Conservation (phyloP, 2,888 invertebrate genomes). For the Sphaerophoria rueppellii region DNA sequence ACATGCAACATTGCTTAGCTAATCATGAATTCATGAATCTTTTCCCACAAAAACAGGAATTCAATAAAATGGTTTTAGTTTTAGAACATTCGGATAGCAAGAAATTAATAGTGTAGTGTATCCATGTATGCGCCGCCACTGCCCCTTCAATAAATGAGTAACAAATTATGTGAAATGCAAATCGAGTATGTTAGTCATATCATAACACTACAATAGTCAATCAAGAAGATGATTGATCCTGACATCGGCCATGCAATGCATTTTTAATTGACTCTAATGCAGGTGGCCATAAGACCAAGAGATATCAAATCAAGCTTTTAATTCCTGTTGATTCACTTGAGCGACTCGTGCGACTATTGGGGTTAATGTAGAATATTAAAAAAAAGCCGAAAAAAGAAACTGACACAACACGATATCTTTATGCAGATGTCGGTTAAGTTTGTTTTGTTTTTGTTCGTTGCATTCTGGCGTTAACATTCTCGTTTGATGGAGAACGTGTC, state of each 20-base stretch:
- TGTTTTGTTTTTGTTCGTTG: conserved; percentile 2
- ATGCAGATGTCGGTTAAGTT: conserved; percentile 41
- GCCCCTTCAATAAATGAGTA: no score
- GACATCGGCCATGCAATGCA: conserved; percentile 35
- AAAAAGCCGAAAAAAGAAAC: not conserved
- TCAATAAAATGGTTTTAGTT: not conserved
- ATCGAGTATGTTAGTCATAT: no score
- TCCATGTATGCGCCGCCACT: no score
- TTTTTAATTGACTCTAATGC: conserved; percentile 61
- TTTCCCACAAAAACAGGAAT: conserved; percentile 27
- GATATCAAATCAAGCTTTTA: conserved; percentile 11
- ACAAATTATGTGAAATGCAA: no score
- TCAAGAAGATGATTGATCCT: conserved; percentile 54
- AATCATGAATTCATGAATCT: conserved; percentile 5
- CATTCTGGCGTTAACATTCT: conserved; percentile 52
- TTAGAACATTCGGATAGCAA: conserved; percentile 33
- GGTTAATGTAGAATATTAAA: not conserved
- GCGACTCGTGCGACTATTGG: not conserved
- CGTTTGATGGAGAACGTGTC: conserved; percentile 64
- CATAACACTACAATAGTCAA: no score
- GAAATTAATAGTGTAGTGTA: no score
- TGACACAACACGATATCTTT: conserved; percentile 48
- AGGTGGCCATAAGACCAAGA: conserved; percentile 56
- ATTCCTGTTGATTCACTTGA: not conserved
- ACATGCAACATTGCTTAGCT: conserved; percentile 27